Evolutionary conservation across 1,140 invertebrate genomes (phyloP).

Genomic region (Apis dorsata): DNA sequence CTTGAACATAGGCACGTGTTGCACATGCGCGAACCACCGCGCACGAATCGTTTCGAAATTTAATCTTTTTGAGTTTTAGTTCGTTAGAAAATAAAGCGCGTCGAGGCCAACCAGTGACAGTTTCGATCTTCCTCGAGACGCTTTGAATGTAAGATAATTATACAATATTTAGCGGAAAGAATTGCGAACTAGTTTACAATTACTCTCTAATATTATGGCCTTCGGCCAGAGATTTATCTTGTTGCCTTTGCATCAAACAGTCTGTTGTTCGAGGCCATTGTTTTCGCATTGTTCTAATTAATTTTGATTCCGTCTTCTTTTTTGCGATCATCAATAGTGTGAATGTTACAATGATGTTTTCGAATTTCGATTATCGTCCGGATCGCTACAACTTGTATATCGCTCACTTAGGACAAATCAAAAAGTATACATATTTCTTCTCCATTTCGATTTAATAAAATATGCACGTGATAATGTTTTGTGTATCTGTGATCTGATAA

Average conservation of each 20-base stretch:
- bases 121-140: not conserved
- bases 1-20: too few species aligned
- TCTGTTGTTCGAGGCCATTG: slow-evolving; percentile 33
- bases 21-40: too few species aligned
- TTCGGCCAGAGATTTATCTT: slow-evolving; percentile 68
- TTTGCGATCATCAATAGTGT: not conserved
- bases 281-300: slow-evolving; percentile 43
- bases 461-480: too few species aligned
- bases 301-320: not conserved
- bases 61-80: too few species aligned
- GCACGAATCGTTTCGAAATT: too few species aligned
- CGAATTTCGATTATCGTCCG: slow-evolving; percentile 60
- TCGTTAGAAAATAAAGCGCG: too few species aligned
- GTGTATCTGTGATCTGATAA: not conserved
- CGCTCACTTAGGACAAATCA: slow-evolving; percentile 60
- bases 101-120: not conserved
- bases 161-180: slow-evolving; percentile 34
- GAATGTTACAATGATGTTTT: slow-evolving; percentile 54
- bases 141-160: slow-evolving; percentile 22
- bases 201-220: slow-evolving; percentile 72
- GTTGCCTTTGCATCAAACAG: slow-evolving; percentile 7
- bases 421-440: slow-evolving; percentile 41
- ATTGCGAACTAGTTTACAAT: slow-evolving; percentile 52
- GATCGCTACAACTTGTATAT: slow-evolving; percentile 62
- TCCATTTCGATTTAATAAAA: not conserved